Evolutionary conservation across 2,888 invertebrate genomes (phyloP), one percentile per base, ranked within the genome.

Genomic region (Linnaemya vulpina): DNA sequence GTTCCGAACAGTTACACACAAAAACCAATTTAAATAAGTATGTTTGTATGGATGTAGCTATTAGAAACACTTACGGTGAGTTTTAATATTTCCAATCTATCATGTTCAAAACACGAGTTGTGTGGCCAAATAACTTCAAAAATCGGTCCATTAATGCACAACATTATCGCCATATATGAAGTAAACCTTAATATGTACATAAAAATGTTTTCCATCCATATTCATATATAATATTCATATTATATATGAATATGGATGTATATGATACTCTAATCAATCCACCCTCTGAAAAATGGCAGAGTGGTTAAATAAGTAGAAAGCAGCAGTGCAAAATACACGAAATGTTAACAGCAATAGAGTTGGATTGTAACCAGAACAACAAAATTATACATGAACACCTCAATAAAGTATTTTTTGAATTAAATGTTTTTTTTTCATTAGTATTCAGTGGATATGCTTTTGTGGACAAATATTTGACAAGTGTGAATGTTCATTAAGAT

Each of bases 51-150:
- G n/a, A n/a, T n/a, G n/a, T n/a, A n/a, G n/a, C n/a, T n/a, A n/a
- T n/a, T n/a, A n/a, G n/a, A 30, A 30, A 30, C 30, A 30, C 5
- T 30, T 30, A 30, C 30, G 30, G 5, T 30, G 30, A 5, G 30
- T 30, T 49, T 49, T 17, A 13, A 2, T 38, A 38, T 35, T 35
- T 38, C 20, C 38, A 40, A 63, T 38, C 30, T n/a, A 60, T 60
- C n/a, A 60, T 35, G 7, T 17, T 49, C 8, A 9, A 49, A 51
- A 51, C 13, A 40, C n/a, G 15, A 55, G 35, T 17, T 63, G 68
- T 46, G 46, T 75, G 75, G 68, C 75, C 62, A 81, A 63, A 53
- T 75, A 53, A 70, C 53, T 74, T 63, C 53, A 67, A 68, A 71
- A 58, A 40, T 51, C 40, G 68, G 43, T 1, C 51, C 63, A 60